Base-by-base conservation (phyloP, 2,888 invertebrate genomes). In the Bellardia pandia region DNA sequence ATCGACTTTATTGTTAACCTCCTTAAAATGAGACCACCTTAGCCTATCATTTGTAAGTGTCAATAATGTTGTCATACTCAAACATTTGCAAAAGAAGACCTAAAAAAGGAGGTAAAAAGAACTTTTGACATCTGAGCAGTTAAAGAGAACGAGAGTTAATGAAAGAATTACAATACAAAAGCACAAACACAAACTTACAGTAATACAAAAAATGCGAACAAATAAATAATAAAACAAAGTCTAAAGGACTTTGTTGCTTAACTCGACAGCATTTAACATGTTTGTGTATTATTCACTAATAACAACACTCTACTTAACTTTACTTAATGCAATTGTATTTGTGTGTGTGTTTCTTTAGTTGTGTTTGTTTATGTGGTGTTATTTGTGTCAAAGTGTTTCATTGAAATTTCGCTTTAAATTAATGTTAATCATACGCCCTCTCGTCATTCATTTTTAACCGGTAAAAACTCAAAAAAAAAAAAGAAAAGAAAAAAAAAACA, bases 351-450 rank as follows among this genome's bases (percentile, higher is more conserved):
- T 37, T 37, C 2, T 14, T 11, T 62, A 13, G 7, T 14, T 62
- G 33, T 37, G n/a, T 56, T 40, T 76, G 51, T 64, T 75, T 45
- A 11, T 60, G 60, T 37, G 7, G 37, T 11, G 14, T n/a, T 64
- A 30, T 62, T 4, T 72, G 23, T 75, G 51, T 68, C 51, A 51
- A 81, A 74, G 58, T 37, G 53, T 74, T 66, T 78, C 60, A 68
- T 51, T 75, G 62, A 74, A 69, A 79, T 81, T 72, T 66, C 33
- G 66, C 68, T 77, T 60, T 0, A 68, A 74, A 76, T 83, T 64
- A 77, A 80, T 72, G 77, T 85, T 74, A 78, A 84, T 68, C 81
- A 81, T 81, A 84, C 80, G 66, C 66, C 58, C 30, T 64, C 40
- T 40, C 3, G 9, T 33, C 53, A n/a, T 60, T 68, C 42, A 23